These are phyloP conservation scores for Neoitamus cyanurus DNA, from an alignment of 2,888 invertebrate genomes.

Conservation along the genomic window DNA sequence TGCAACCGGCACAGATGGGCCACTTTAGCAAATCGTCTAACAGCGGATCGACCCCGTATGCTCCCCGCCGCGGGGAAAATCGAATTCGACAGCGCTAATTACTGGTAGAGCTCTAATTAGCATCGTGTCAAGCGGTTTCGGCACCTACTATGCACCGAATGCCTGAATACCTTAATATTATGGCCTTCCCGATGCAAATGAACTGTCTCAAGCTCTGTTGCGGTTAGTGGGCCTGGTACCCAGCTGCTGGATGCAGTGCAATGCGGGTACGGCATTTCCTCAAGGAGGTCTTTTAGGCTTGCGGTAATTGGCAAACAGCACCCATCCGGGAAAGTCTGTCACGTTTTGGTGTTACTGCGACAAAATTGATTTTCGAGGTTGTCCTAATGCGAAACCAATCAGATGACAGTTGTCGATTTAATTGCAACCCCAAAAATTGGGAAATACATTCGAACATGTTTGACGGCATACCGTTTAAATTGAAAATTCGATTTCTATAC, in stretches of 20 bases:
- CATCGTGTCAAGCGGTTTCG: slow-evolving; percentile 27
- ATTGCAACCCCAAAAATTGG: background rate
- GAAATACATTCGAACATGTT: background rate
- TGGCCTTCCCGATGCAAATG: slow-evolving; percentile 17
- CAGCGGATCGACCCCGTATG: background rate
- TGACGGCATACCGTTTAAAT: too few relatives aligned
- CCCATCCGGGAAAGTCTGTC: background rate
- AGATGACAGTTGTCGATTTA: background rate
- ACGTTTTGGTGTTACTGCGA: background rate
- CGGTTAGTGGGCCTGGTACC: background rate
- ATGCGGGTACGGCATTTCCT: background rate
- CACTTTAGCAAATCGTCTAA: background rate
- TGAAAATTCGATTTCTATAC: too few relatives aligned
- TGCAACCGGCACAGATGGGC: background rate
- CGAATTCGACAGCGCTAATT: slow-evolving; percentile 27
- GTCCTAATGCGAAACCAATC: background rate
- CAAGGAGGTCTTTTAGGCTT: slow-evolving; percentile 7
- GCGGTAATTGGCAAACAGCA: background rate
- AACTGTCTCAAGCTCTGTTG: background rate
- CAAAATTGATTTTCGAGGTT: slow-evolving; percentile 11
- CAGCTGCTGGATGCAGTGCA: background rate
- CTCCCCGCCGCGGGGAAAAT: background rate
- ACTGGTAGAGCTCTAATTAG: slow-evolving; percentile 24
- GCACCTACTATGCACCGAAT: background rate
- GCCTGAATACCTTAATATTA: background rate